phyloP scores from a whole-genome alignment of 2,113 vertebrate species.

The Psilopsiagon aymara region DNA sequence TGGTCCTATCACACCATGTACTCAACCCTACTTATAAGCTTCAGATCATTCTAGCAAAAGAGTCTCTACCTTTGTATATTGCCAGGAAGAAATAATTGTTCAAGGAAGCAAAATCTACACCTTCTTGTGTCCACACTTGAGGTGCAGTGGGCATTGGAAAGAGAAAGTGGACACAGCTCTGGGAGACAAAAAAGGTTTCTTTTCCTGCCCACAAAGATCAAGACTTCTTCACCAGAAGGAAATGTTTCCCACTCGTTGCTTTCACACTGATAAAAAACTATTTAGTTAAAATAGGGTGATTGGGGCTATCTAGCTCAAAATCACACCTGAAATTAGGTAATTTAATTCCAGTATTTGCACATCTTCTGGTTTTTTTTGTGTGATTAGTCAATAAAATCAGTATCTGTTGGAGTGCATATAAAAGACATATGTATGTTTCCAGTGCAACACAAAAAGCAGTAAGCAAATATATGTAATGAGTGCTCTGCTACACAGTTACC shows the following conservation, averaged over 20 bases:
- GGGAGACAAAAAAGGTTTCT: not conserved
- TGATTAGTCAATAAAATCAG: not conserved
- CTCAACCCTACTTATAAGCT: not conserved
- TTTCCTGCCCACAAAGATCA: not conserved
- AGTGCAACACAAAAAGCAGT: not conserved
- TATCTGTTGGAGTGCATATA: not conserved
- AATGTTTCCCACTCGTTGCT: not conserved
- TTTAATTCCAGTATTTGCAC: not conserved
- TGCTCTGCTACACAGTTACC: not conserved
- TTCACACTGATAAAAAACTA: not conserved
- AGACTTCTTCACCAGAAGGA: not conserved
- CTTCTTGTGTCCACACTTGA: not conserved
- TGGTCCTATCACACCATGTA: not conserved
- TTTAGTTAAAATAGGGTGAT: fast-evolving
- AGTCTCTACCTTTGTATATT: not conserved
- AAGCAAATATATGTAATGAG: not conserved
- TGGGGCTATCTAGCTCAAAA: not conserved
- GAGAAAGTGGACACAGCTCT: not conserved
- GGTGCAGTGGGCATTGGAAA: not conserved
- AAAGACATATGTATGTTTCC: not conserved
- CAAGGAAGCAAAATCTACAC: not conserved
- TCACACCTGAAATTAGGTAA: not conserved
- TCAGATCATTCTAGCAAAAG: not conserved
- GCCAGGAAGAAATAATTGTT: not conserved
- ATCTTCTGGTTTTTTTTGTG: not conserved